A percentile compares a stretch with the other conserved stretches of the same genome.
These are phyloP conservation scores for Alosa alosa DNA, from an alignment of 2,113 vertebrate species.

Conservation along the genomic window DNA sequence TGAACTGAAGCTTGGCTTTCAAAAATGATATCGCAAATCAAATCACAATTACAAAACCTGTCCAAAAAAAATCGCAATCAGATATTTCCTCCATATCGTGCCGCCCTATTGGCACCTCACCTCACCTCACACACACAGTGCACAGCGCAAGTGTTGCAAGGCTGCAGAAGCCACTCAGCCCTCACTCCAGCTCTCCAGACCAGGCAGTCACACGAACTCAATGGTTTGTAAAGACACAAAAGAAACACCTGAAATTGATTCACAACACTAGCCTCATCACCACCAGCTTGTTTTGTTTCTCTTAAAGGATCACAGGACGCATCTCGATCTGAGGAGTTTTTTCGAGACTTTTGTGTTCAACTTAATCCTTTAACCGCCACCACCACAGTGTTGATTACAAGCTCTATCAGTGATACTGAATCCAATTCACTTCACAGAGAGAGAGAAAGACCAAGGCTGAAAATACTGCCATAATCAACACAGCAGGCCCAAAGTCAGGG, in stretches of 20 bases:
- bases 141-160: too few relatives aligned
- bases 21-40: too few relatives aligned
- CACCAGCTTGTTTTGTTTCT: background rate
- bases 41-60: too few relatives aligned
- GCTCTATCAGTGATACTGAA: background rate
- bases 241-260: background rate
- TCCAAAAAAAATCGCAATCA: too few relatives aligned
- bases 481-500: background rate
- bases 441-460: background rate
- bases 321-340: background rate
- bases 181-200: too few relatives aligned
- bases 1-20: background rate
- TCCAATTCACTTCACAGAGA: background rate
- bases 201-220: too few relatives aligned
- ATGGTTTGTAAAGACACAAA: background rate
- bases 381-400: background rate
- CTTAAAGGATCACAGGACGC: background rate
- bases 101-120: too few relatives aligned
- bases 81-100: too few relatives aligned
- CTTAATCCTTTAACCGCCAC: background rate
- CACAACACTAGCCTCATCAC: background rate
- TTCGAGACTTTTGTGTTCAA: background rate
- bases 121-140: too few relatives aligned
- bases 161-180: too few relatives aligned
- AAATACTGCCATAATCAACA: constrained; percentile 8